Evolutionary conservation across 1,140 invertebrate species (phyloP), one percentile per base, ranked within the genome.

Genomic region (Wiebesia pumilae): DNA sequence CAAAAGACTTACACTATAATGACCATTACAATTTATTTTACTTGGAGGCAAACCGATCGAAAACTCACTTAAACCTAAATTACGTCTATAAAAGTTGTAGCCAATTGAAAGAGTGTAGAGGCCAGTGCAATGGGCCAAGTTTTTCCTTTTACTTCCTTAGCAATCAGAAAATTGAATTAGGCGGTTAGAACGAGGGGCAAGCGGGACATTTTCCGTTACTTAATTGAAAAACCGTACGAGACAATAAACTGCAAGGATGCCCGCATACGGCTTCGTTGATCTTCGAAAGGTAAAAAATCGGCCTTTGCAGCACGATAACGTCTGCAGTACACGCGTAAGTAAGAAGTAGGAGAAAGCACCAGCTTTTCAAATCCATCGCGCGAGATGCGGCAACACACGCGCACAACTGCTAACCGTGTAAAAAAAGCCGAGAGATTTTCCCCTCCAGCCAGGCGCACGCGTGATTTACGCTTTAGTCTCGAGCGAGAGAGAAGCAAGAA

Each of bases 401-500:
- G 54, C 54, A 58, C 54, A 12, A 58, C 62, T 47, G 58, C 84
- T 85, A 65, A 80, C 33, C 16, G 51, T 35, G 77, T 51, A 16
- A 81, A 81, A n/a, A 81, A 80, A 81, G 51, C 2, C 54, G 33
- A 67, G 33, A 67, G 62, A 65, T 65, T 35, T 35, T 35, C 30
- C 10, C 43, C 19, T 16, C 19, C 19, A 3, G 3, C 19, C 19
- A 12, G 3, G 81, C 65, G 33, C 58, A 51, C 19, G 40, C 67
- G 67, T 83, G 67, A 83, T 73, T 83, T 83, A 83, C 43, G 67
- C 78, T 62, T 86, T 80, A 14, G 38, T 47, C 54, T 38, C 67
- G 33, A 33, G 83, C 10, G 78, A 3, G 82, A 84, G 43, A 85
- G 78, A 80, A 81, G 83, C n/a, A 65, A 81, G 83, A 78, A 86